phyloP scores from a whole-genome alignment of 2,888 invertebrate genomes.

The Thalpophila matura region DNA sequence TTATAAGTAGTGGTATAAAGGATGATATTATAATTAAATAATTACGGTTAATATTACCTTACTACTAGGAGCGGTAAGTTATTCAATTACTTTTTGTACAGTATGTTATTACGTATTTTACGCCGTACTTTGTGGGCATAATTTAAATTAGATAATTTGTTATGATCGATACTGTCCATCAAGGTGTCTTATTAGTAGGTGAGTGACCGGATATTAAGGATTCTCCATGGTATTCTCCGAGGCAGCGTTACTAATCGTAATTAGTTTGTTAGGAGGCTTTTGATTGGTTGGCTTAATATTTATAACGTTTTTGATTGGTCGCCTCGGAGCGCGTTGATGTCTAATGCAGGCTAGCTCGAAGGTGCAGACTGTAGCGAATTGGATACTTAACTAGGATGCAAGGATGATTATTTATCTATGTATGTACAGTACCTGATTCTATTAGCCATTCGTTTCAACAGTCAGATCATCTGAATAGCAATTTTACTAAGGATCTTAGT shows the following conservation, averaged over 20 bases:
- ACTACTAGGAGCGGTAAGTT: constrained; percentile 5
- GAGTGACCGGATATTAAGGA: constrained; percentile 44
- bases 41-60: constrained; percentile 7
- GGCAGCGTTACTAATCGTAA: constrained; percentile 54
- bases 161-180: constrained; percentile 22
- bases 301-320: constrained; percentile 3
- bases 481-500: too few relatives aligned
- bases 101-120: constrained; percentile 8
- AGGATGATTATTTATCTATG: constrained; percentile 1
- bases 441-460: neutral
- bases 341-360: constrained; percentile 25
- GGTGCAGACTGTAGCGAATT: constrained; percentile 26
- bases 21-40: constrained; percentile 17
- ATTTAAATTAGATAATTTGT: constrained; percentile 40
- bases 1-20: neutral
- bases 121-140: neutral
- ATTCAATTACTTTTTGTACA: constrained; percentile 26
- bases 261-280: constrained; percentile 40
- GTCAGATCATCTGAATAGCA: neutral
- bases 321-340: constrained; percentile 42
- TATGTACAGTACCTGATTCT: neutral
- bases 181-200: constrained; percentile 45
- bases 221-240: constrained; percentile 52
- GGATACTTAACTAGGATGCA: neutral
- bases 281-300: constrained; percentile 11